Evolutionary conservation across 2,113 vertebrate species (phyloP).

Genomic region (Ophiodon elongatus): DNA sequence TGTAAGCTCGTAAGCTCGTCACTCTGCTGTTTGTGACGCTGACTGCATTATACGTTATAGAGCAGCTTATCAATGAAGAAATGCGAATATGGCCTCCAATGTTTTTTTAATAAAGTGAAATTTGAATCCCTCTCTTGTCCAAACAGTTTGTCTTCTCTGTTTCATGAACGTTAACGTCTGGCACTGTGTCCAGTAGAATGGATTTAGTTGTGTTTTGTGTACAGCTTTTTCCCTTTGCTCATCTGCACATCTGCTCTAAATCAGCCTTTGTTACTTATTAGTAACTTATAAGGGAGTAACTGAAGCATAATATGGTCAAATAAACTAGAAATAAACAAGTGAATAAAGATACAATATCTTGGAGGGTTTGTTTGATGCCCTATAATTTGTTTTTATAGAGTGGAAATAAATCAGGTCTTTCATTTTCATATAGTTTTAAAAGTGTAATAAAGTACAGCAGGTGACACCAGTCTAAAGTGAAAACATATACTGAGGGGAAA

Average conservation of each 20-base stretch:
- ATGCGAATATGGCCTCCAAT: slow-evolving; percentile 20
- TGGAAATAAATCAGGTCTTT: neutral
- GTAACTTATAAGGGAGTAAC: neutral
- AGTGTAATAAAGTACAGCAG: neutral
- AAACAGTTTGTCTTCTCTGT: neutral
- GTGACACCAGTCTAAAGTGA: neutral
- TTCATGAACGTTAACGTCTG: neutral
- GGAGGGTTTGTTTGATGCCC: neutral
- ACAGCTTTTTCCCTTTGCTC: too few relatives aligned
- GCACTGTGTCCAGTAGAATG: too few relatives aligned
- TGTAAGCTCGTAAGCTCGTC: too few relatives aligned
- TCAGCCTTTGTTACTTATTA: too few relatives aligned
- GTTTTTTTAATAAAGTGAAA: slow-evolving; percentile 63
- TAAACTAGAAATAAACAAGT: neutral
- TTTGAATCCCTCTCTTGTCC: slow-evolving; percentile 34
- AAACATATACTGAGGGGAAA: neutral
- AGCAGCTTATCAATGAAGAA: slow-evolving; percentile 44
- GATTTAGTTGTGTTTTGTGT: too few relatives aligned
- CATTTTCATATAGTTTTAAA: too few relatives aligned
- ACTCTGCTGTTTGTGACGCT: slow-evolving; percentile 11
- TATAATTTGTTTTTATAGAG: neutral
- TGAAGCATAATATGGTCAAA: neutral
- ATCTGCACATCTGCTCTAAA: too few relatives aligned
- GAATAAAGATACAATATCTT: neutral
- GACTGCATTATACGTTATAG: slow-evolving; percentile 9